Evolutionary conservation across 2,797 vertebrate genomes (phyloP).

Genomic region (Diplodus puntazzo): DNA sequence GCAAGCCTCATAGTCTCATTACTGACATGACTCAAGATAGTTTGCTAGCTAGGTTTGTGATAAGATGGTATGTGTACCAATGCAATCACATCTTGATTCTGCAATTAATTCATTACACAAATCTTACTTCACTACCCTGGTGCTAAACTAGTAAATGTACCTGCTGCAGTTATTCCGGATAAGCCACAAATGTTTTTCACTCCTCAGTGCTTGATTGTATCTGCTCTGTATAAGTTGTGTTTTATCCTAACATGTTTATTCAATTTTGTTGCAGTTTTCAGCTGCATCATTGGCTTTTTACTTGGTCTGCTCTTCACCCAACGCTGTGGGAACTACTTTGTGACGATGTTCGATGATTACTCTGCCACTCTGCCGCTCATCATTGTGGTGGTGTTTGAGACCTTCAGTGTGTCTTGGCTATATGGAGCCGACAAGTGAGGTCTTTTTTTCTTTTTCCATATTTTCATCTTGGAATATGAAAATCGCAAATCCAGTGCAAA

Average conservation of each 20-base stretch:
- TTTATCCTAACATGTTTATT: rapidly evolving
- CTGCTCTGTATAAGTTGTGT: background rate
- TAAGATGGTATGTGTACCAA: background rate
- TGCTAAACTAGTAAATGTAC: background rate
- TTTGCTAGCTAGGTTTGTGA: background rate
- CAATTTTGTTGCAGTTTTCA: slow-evolving; percentile 72
- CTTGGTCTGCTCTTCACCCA: slow-evolving; percentile 88
- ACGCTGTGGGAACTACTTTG: slow-evolving; percentile 90
- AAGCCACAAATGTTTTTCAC: background rate
- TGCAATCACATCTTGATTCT: background rate
- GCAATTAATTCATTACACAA: background rate
- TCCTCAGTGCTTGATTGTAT: background rate
- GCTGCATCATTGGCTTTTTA: slow-evolving; percentile 84
- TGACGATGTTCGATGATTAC: slow-evolving; percentile 88
- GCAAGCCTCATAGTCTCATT: background rate
- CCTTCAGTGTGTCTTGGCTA: slow-evolving; percentile 88
- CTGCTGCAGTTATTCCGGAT: background rate
- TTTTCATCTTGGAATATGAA: background rate
- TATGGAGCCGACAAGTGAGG: slow-evolving; percentile 88
- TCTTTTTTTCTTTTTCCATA: background rate
- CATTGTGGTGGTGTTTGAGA: slow-evolving; percentile 87
- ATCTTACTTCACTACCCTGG: background rate
- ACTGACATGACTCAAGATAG: background rate
- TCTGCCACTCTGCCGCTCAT: slow-evolving; percentile 88
- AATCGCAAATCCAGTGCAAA: background rate